Evolutionary conservation across 1,140 invertebrate genomes (phyloP).

Genomic region (Drosophila mauritiana): DNA sequence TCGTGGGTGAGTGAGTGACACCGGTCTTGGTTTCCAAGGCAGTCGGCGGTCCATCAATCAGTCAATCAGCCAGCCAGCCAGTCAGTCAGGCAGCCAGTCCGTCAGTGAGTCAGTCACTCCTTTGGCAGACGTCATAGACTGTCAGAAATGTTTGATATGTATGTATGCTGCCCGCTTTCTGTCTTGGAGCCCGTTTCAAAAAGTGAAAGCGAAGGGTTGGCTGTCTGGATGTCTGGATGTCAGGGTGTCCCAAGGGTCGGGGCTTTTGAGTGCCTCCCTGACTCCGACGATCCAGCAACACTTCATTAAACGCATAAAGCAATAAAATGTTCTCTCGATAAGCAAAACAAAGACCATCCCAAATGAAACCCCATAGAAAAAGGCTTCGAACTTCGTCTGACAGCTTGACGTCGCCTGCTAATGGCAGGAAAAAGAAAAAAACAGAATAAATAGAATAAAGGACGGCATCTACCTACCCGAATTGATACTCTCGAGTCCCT

Average conservation of each 20-base stretch:
- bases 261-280: conserved; percentile 9
- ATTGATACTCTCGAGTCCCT: conserved; percentile 12
- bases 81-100: conserved; percentile 26
- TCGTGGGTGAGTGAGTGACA: conserved; percentile 17
- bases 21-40: conserved; percentile 30
- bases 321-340: conserved; percentile 74
- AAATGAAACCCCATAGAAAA: conserved; percentile 27
- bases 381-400: conserved; percentile 53
- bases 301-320: conserved; percentile 83
- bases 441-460: conserved; percentile 2
- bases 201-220: conserved; percentile 79
- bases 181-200: conserved; percentile 25
- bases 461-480: not conserved
- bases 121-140: conserved; percentile 43
- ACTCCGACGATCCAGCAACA: conserved; percentile 41
- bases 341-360: conserved; percentile 50
- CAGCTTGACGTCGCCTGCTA: conserved; percentile 71
- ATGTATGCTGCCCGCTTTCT: conserved; percentile 28
- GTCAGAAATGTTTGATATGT: conserved; percentile 76
- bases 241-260: conserved; percentile 18
- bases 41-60: conserved; percentile 46
- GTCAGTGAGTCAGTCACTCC: conserved; percentile 20
- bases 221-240: not conserved
- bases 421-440: conserved; percentile 41
- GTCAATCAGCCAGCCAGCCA: conserved; percentile 42